Conservation (phyloP, 2,797 vertebrate species). For the Mormyrus hasselquistii region DNA sequence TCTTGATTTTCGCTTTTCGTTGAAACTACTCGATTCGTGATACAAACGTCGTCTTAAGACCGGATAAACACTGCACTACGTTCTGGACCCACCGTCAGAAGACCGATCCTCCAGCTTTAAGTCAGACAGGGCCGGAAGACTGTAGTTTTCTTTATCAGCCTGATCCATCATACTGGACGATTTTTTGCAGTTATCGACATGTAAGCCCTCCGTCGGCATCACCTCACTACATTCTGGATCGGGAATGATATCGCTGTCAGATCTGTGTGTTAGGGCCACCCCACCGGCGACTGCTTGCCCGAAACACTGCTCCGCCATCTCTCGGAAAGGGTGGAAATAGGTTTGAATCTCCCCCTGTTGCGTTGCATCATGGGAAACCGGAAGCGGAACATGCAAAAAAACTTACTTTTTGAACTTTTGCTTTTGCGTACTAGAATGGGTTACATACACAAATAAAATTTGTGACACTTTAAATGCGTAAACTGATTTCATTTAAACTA, state of each 20-base stretch:
- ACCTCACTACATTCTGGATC: not conserved
- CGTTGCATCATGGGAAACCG: constrained; percentile 59
- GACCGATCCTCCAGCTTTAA: not conserved
- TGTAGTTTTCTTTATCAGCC: constrained; percentile 43
- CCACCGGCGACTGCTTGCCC: not conserved
- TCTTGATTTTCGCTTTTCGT: not conserved
- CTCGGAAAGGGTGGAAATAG: constrained; percentile 23
- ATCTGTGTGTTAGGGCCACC: not conserved
- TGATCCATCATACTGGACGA: not conserved
- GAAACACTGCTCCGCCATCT: not conserved
- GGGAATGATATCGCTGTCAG: not conserved
- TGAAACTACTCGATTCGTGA: not conserved
- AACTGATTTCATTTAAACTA: not conserved
- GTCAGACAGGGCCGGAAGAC: not conserved
- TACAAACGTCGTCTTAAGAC: not conserved
- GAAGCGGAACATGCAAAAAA: not conserved
- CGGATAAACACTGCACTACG: not conserved
- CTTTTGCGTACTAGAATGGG: not conserved
- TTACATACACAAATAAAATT: not conserved
- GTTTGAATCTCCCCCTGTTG: constrained; percentile 54
- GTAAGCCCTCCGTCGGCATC: not conserved
- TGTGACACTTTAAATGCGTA: not conserved
- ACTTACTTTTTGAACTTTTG: not conserved
- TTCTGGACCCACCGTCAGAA: not conserved
- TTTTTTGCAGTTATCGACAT: not conserved